A percentile compares a stretch with the other conserved stretches of the same genome.
Conservation (phyloP, 2,888 invertebrate genomes). For the Idaea biselata region DNA sequence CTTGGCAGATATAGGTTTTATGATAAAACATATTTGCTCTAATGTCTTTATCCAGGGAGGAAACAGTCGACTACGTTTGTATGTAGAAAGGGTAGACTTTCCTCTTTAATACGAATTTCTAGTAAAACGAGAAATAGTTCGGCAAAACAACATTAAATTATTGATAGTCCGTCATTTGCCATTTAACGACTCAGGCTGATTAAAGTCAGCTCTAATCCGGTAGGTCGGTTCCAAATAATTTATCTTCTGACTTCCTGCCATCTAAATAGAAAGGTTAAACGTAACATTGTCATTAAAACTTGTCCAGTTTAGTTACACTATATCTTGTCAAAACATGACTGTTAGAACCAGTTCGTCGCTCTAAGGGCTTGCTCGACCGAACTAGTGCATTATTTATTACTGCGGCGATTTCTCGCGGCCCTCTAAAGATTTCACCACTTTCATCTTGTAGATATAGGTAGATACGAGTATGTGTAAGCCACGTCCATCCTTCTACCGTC, state of each 20-base stretch:
- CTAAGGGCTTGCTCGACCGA: constrained; percentile 65
- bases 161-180: constrained; percentile 11
- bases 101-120: too few species aligned
- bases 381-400: constrained; percentile 78
- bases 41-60: too few species aligned
- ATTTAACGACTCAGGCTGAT: constrained; percentile 3
- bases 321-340: constrained; percentile 48
- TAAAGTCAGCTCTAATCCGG: constrained; percentile 8
- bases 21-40: too few species aligned
- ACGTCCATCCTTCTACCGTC: constrained; percentile 45
- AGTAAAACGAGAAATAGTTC: too few species aligned
- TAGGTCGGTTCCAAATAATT: constrained; percentile 15
- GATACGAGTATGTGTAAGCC: constrained; percentile 47
- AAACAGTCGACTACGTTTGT: too few species aligned
- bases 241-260: constrained; percentile 19
- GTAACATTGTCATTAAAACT: constrained; percentile 20
- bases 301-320: constrained; percentile 35
- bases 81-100: too few species aligned
- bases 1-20: too few species aligned
- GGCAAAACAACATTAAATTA: too few species aligned
- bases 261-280: constrained; percentile 21
- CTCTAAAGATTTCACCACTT: constrained; percentile 75
- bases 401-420: constrained; percentile 69
- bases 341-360: constrained; percentile 56
- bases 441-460: constrained; percentile 58